Conservation (phyloP, 2,888 invertebrate species). For the Eupithecia insigniata region DNA sequence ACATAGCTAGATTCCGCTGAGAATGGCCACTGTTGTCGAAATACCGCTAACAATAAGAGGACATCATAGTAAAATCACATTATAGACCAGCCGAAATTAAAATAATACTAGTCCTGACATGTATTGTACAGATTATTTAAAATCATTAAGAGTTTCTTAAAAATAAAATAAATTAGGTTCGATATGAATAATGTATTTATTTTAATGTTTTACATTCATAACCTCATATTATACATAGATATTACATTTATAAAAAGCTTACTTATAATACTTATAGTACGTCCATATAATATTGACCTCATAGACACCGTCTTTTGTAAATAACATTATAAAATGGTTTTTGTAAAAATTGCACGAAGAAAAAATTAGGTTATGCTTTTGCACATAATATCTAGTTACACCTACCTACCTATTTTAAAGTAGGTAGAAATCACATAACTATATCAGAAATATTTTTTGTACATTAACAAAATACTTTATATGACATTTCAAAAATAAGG, state of each 20-base stretch:
- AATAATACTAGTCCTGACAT: neutral
- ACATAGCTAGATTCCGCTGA: neutral
- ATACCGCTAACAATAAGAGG: neutral
- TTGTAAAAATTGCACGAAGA: neutral
- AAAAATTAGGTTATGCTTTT: neutral
- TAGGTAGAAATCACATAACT: too few relatives aligned
- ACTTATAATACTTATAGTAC: too few relatives aligned
- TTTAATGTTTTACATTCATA: neutral
- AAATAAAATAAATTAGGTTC: neutral
- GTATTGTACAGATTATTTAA: neutral
- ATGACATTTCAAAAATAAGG: neutral
- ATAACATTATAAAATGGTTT: neutral
- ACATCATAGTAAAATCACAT: neutral
- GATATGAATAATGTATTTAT: too few relatives aligned
- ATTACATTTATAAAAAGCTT: too few relatives aligned
- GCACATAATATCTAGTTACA: neutral
- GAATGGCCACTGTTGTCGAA: neutral
- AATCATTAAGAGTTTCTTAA: neutral
- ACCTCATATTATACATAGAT: too few relatives aligned
- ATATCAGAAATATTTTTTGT: slow-evolving; percentile 2
- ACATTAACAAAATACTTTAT: neutral
- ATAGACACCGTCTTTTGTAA: neutral
- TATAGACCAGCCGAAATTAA: too few relatives aligned
- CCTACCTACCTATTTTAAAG: too few relatives aligned
- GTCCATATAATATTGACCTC: neutral